These are phyloP conservation scores for Solenodon paradoxus DNA, from an alignment of 2,113 vertebrate genomes.

Conservation along the genomic window DNA sequence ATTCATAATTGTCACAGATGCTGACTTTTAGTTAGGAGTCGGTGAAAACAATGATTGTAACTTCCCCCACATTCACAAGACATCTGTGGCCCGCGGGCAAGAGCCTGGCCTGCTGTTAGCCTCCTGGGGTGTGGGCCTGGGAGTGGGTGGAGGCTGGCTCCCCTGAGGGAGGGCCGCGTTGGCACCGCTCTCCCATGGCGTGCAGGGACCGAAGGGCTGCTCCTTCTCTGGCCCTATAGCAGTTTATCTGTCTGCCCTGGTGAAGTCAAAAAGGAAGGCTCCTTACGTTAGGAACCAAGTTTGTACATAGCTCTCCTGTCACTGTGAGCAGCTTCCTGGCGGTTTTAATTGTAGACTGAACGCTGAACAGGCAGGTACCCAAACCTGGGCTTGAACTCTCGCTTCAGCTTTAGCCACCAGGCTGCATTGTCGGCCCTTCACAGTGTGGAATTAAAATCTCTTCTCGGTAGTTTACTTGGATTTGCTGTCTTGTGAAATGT, in stretches of 20 bases:
- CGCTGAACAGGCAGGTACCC: background rate
- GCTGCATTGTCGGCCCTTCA: background rate
- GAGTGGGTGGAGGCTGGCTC: rapidly evolving
- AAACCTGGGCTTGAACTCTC: background rate
- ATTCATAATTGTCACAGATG: background rate
- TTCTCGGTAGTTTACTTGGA: rapidly evolving
- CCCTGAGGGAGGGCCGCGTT: rapidly evolving
- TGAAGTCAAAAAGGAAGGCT: background rate
- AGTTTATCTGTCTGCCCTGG: background rate
- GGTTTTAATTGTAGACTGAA: background rate
- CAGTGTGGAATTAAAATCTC: background rate
- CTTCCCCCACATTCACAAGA: background rate
- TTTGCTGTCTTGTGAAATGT: background rate
- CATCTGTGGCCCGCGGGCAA: no score
- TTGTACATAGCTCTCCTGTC: background rate
- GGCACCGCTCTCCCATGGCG: rapidly evolving
- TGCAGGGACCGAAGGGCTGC: rapidly evolving
- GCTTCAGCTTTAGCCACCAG: background rate
- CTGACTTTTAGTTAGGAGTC: background rate
- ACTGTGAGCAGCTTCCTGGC: background rate
- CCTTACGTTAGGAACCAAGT: rapidly evolving
- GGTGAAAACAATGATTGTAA: background rate
- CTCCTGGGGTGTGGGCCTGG: background rate
- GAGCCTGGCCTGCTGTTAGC: background rate
- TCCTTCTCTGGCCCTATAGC: no score